phyloP scores from a whole-genome alignment of 2,888 invertebrate species.

The Adelognathus sp. region DNA sequence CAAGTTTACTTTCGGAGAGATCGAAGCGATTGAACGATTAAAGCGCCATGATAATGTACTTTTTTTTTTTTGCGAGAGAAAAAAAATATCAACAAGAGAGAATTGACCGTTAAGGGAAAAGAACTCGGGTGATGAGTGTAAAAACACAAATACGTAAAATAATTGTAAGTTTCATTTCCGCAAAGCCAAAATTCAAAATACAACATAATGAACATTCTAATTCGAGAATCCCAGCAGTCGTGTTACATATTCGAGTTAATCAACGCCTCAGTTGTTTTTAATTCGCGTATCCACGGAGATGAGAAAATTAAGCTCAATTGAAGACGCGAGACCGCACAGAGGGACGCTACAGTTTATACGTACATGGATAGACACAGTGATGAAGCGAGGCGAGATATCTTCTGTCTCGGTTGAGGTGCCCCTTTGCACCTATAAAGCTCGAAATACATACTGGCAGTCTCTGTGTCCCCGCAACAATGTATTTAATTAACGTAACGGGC shows the following conservation, averaged over 20 bases:
- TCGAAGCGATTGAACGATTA: too few relatives aligned
- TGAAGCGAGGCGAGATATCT: slow-evolving; percentile 25
- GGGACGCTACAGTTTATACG: background rate
- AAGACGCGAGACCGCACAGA: slow-evolving; percentile 11
- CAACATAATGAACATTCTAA: too few relatives aligned
- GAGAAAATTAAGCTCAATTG: slow-evolving; percentile 34
- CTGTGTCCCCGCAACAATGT: slow-evolving; percentile 81
- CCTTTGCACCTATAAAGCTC: slow-evolving; percentile 78
- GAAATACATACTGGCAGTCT: slow-evolving; percentile 74
- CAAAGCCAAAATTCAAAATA: too few relatives aligned
- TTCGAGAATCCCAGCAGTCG: background rate
- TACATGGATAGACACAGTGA: slow-evolving; percentile 20
- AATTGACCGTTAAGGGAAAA: too few relatives aligned
- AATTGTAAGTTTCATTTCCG: too few relatives aligned
- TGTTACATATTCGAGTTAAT: background rate
- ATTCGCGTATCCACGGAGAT: background rate
- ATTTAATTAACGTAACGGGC: slow-evolving; percentile 81
- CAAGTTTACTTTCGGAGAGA: too few relatives aligned
- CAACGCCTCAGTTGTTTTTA: background rate
- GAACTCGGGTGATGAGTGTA: too few relatives aligned
- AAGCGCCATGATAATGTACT: too few relatives aligned
- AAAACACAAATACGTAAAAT: too few relatives aligned
- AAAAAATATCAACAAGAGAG: too few relatives aligned
- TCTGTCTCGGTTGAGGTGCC: slow-evolving; percentile 71
- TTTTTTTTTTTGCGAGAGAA: too few relatives aligned